A percentile compares a stretch with the other conserved stretches of the same genome.
phyloP scores from a whole-genome alignment of 2,113 vertebrate genomes.

The Jacana jacana region DNA sequence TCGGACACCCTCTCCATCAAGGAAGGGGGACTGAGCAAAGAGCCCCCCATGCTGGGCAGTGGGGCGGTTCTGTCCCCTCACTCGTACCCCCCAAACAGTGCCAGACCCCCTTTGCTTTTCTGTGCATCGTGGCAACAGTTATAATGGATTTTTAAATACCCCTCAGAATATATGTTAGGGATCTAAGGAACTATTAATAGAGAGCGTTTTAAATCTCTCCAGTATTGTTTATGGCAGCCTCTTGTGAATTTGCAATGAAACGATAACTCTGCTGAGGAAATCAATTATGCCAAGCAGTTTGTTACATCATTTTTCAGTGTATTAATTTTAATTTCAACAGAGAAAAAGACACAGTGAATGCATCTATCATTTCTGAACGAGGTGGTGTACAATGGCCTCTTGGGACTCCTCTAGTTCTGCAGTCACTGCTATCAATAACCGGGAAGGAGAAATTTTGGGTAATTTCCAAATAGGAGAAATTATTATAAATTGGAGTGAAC shows the following conservation, averaged over 20 bases:
- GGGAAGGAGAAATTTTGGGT: not conserved
- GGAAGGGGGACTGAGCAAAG: not conserved
- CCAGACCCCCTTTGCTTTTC: not conserved
- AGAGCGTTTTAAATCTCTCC: not conserved
- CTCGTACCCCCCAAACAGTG: not conserved
- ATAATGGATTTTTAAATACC: not conserved
- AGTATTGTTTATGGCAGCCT: not conserved
- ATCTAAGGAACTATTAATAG: not conserved
- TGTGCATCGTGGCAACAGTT: fast-evolving
- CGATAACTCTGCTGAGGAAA: constrained; percentile 20
- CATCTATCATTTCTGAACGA: not conserved
- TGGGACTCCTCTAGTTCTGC: not conserved
- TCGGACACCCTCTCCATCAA: fast-evolving
- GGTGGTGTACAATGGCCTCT: not conserved
- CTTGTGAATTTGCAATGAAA: not conserved
- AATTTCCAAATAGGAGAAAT: not conserved
- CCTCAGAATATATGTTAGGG: not conserved
- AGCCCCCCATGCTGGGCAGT: fast-evolving
- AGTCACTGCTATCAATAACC: not conserved
- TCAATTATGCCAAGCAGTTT: not conserved
- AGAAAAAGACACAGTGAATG: not conserved
- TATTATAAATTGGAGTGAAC: not conserved
- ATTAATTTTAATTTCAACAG: not conserved
- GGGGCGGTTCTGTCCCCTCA: not conserved
- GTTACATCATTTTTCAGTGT: constrained; percentile 7